Evolutionary conservation across 2,113 vertebrate genomes (phyloP).

Genomic region (Melanotaenia duboulayi): DNA sequence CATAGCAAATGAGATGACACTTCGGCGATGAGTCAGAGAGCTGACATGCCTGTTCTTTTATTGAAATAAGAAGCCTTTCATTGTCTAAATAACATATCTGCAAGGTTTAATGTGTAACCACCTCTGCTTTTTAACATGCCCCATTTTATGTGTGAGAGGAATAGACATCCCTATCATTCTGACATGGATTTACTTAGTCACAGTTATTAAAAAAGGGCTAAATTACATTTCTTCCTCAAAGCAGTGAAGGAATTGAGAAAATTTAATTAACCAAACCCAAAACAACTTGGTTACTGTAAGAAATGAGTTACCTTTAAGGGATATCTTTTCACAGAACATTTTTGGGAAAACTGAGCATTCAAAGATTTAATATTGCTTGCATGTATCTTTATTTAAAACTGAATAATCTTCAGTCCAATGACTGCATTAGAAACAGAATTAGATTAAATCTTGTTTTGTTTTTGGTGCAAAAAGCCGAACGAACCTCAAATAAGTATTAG

Average conservation of each 20-base stretch:
- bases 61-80: conserved; percentile 22
- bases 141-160: conserved; percentile 5
- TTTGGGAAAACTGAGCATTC: conserved; percentile 17
- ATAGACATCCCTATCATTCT: conserved; percentile 9
- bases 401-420: conserved; percentile 21
- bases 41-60: conserved; percentile 26
- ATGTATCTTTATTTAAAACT: conserved; percentile 32
- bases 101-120: conserved; percentile 14
- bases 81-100: conserved; percentile 6
- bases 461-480: conserved; percentile 33
- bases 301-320: conserved; percentile 54
- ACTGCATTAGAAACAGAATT: background rate
- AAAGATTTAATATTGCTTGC: conserved; percentile 23
- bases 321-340: conserved; percentile 28
- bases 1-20: conserved; percentile 14
- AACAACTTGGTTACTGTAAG: conserved; percentile 48
- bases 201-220: conserved; percentile 15
- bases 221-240: conserved; percentile 8
- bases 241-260: conserved; percentile 29
- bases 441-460: background rate
- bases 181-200: conserved; percentile 14
- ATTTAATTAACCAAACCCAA: conserved; percentile 35
- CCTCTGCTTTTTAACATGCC: conserved; percentile 4
- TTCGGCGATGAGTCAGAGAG: conserved; percentile 24
- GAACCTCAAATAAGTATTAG: background rate